Evolutionary conservation across 2,888 invertebrate genomes (phyloP), one percentile per base, ranked within the genome.

Genomic region (Dasysyrphus tricinctus): DNA sequence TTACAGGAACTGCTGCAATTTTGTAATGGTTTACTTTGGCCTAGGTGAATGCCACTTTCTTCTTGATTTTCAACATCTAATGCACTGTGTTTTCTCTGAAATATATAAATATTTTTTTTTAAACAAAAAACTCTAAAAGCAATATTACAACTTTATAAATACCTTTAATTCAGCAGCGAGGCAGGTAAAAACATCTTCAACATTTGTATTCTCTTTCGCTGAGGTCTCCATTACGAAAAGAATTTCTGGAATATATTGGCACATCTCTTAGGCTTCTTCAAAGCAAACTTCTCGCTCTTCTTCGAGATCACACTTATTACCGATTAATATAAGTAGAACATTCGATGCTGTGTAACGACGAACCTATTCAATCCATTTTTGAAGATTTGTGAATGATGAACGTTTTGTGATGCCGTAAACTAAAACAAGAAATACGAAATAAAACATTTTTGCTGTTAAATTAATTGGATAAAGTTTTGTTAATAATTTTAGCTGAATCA

Each of bases 331-430:
- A 86, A 98, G 95, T 87, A 98, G 95, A 39, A 98, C 97, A 91
- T 97, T 97, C 37, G 97, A 97, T 24, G 98, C 98, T 72, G 99
- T 98, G 91, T 98, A 99, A 90, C 97, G 95, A 88, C 98, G 94
- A 2, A 99, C 97, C 94, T 99, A 99, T 91, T 98, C 98, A 88
- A 99, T 96, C 99, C 99, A 99, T 91, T 97, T 95, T 91, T 97
- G 96, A 75, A 99, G 94, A 89, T 97, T 98, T 88, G 97, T 94
- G 93, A 98, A 99, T 56, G 98, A 96, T 73, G 97, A 96, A 80
- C 97, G 94, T 91, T 98, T 98, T 83, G 98, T 98, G 88, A 99
- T 97, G 93, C 99, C 99, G 93, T 98, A 99, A 42, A 98, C 98
- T 95, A 93, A 74, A 93, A 93, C 74, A 80, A 89, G 32, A 80